Conservation (phyloP, 64 coral and sea anemone genomes). For the Acropora yongei region DNA sequence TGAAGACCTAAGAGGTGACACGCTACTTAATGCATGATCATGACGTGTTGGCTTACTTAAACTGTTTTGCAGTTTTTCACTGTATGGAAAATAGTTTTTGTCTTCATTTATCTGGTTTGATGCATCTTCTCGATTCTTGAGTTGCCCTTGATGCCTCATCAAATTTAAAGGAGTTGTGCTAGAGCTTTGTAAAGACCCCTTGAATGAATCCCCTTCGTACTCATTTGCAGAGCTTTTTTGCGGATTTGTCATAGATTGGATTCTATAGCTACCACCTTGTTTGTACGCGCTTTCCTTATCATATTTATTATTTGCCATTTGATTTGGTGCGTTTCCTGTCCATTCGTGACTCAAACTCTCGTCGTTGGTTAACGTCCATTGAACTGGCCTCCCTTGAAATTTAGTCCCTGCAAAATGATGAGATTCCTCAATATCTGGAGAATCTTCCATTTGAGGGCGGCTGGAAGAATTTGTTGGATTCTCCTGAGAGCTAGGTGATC, state of each 20-base stretch:
- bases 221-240: neutral
- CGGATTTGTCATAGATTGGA: neutral
- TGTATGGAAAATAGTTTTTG: neutral
- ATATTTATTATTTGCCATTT: neutral
- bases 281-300: neutral
- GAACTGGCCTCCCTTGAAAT: neutral
- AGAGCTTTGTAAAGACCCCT: neutral
- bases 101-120: neutral
- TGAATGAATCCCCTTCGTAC: neutral
- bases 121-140: neutral
- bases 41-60: neutral
- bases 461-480: neutral
- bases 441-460: neutral
- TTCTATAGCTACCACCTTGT: too few species aligned
- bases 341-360: neutral
- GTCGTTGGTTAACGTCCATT: neutral
- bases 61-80: neutral
- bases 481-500: neutral
- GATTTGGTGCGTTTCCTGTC: neutral
- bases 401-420: neutral
- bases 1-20: neutral
- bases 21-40: neutral
- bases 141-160: too few species aligned
- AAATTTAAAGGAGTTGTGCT: neutral
- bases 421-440: neutral